Conservation (phyloP, 2,113 vertebrate species). For the Eclectus roratus region DNA sequence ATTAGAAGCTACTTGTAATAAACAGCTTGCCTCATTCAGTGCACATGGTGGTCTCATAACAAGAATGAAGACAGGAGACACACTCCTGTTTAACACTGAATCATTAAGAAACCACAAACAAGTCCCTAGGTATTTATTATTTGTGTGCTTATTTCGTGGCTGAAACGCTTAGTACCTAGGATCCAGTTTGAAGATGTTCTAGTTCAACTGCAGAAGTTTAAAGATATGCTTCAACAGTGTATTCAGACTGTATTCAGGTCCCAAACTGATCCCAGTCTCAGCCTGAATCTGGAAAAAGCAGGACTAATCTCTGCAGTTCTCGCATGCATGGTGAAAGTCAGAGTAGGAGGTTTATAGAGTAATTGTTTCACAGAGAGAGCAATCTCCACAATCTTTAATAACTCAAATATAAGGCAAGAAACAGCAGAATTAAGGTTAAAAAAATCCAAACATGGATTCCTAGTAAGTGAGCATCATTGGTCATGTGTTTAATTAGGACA, state of each 20-base stretch:
- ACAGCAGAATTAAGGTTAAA: not conserved
- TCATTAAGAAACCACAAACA: not conserved
- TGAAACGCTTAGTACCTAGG: not conserved
- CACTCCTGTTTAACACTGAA: not conserved
- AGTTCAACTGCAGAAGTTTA: not conserved
- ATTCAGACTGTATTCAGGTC: not conserved
- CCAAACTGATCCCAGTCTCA: not conserved
- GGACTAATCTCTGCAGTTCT: not conserved
- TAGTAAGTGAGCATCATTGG: not conserved
- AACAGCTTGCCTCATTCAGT: not conserved
- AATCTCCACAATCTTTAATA: not conserved
- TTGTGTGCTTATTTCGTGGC: not conserved
- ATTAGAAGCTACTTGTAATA: not conserved
- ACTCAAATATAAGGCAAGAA: not conserved
- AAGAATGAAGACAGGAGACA: not conserved
- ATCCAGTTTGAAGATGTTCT: not conserved
- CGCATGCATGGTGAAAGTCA: not conserved
- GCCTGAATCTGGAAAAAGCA: not conserved
- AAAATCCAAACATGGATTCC: not conserved
- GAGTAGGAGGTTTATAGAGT: not conserved
- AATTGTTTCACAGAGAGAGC: not conserved
- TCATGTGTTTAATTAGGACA: not conserved
- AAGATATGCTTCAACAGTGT: not conserved
- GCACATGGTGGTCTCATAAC: not conserved
- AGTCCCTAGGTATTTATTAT: not conserved